phyloP scores from a whole-genome alignment of 2,797 vertebrate species.

The Spea hammondii region DNA sequence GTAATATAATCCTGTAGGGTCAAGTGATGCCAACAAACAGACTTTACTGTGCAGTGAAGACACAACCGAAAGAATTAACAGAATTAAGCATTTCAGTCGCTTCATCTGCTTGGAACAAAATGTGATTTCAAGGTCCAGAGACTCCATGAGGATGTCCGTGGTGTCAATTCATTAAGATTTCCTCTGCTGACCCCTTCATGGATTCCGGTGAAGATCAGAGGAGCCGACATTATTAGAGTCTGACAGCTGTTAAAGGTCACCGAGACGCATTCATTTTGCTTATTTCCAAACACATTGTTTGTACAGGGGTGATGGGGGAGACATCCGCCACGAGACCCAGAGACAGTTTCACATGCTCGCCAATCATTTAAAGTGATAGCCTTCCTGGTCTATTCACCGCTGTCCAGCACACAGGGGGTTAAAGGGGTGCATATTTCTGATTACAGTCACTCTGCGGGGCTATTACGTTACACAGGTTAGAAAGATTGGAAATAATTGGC shows the following conservation, averaged over 20 bases:
- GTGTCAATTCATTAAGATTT: conserved; percentile 49
- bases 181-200: conserved; percentile 33
- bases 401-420: conserved; percentile 8
- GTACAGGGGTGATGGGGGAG: conserved; percentile 12
- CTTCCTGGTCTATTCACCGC: too few species aligned
- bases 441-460: conserved; percentile 20
- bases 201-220: conserved; percentile 56
- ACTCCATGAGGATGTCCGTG: conserved; percentile 34
- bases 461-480: conserved; percentile 29
- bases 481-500: conserved; percentile 28
- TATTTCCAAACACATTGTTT: conserved; percentile 51
- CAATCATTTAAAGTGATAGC: too few species aligned
- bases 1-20: too few species aligned
- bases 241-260: conserved; percentile 67
- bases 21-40: background rate
- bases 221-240: conserved; percentile 55
- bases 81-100: conserved; percentile 15
- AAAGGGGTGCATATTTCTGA: conserved; percentile 5
- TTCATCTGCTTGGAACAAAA: conserved; percentile 21
- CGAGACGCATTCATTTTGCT: conserved; percentile 51
- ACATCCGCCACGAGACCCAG: too few species aligned
- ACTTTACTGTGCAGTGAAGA: background rate
- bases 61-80: background rate
- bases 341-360: too few species aligned
- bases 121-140: conserved; percentile 28